Evolutionary conservation across 2,888 invertebrate species (phyloP), one percentile per base, ranked within the genome.

Genomic region (Pristionchus mayeri): DNA sequence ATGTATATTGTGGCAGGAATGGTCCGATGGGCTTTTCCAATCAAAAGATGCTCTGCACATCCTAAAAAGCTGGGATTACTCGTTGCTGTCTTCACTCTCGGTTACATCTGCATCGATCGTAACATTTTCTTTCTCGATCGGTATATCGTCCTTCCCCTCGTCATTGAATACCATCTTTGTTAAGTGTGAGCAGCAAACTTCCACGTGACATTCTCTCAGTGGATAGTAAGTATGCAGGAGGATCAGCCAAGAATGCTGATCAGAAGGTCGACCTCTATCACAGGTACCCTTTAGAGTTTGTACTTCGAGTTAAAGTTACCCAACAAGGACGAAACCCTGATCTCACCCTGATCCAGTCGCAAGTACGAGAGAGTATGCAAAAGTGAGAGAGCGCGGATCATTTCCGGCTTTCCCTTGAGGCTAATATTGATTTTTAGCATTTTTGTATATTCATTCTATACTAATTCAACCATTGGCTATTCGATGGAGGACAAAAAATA

Each of bases 181-280:
- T 63, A 4, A 83, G 83, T 18, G 83, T 48, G 24, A 71, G 71
- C 30, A 83, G 83, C 50, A 83, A 83, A 34, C 71, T 83, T 34
- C 83, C 83, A 30, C 83, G 83, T 48, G 83, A 83, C 34, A 83
- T 83, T 71, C 71, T 83, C 27, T 50, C 50, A 3, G 67, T 83
- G 40, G 83, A 83, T n/a, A 71, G 67, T 40, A 71, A 52, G 24
- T 67, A 67, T 50, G 24, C 21, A 1, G 44, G 48, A 67, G 34
- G 52, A 7, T 37, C 34, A 1, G 67, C 67, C 9, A 40, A 52
- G 50, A 67, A 71, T 48, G 27, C 52, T 2, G 83, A 83, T n/a
- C 50, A 48, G 50, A 83, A 83, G 52, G 52, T 71, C 21, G 71
- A 83, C 21, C 18, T 63, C 2, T 83, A 67, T 27, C 71, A 67